Conservation (phyloP, 2,888 invertebrate genomes). For the Parnassius smintheus region DNA sequence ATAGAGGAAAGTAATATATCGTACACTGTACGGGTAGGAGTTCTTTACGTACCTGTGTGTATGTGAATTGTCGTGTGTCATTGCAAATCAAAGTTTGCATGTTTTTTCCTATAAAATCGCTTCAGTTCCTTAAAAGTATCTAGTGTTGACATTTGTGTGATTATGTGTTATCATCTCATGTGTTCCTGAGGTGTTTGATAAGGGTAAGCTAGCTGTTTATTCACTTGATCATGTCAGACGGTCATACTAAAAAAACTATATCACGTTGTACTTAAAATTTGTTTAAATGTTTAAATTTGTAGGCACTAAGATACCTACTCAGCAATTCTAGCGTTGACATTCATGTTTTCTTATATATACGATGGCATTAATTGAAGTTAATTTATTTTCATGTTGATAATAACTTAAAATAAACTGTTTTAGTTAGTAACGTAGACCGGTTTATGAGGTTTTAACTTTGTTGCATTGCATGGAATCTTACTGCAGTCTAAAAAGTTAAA, state of each 20-base stretch:
- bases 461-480: constrained; percentile 17
- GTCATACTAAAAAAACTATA: constrained; percentile 34
- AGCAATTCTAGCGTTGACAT: no score
- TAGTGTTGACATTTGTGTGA: constrained; percentile 62
- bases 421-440: constrained; percentile 21
- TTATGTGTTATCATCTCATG: constrained; percentile 72
- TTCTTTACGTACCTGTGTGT: no score
- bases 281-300: constrained; percentile 10
- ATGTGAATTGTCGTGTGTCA: constrained; percentile 53
- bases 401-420: constrained; percentile 21
- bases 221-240: constrained; percentile 47
- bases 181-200: constrained; percentile 67
- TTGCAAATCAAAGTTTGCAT: constrained; percentile 66
- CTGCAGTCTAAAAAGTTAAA: constrained; percentile 1
- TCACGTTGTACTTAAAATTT: constrained; percentile 24
- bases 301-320: neutral
- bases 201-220: constrained; percentile 66
- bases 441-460: constrained; percentile 21
- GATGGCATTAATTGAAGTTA: neutral
- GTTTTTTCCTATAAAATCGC: constrained; percentile 58
- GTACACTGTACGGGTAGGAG: constrained; percentile 31
- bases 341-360: no score
- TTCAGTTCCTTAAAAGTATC: constrained; percentile 47
- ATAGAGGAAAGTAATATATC: no score
- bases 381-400: constrained; percentile 23